These are phyloP conservation scores for Eudorcas thomsonii DNA, from an alignment of 2,113 vertebrate genomes.

Conservation along the genomic window DNA sequence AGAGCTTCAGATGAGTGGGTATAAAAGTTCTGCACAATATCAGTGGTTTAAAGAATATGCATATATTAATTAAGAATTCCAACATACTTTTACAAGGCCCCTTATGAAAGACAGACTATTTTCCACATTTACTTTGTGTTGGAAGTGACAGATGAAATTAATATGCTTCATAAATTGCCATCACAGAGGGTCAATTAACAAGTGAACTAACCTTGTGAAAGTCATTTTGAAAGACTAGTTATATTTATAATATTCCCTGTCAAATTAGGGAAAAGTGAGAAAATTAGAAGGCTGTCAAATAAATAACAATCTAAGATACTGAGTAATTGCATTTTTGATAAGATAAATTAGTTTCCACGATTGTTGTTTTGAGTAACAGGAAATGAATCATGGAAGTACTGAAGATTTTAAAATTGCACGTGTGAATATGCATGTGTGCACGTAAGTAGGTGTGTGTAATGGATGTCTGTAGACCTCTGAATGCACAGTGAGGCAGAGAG, in stretches of 20 bases:
- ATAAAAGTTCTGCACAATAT: conserved; percentile 43
- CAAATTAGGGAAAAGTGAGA: conserved; percentile 82
- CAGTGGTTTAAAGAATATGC: conserved; percentile 71
- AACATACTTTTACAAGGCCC: conserved; percentile 79
- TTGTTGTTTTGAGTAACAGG: conserved; percentile 68
- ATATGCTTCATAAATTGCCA: conserved; percentile 86
- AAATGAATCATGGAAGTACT: conserved; percentile 37
- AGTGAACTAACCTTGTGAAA: conserved; percentile 86
- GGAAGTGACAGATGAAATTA: conserved; percentile 84
- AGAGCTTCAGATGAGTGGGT: conserved; percentile 48
- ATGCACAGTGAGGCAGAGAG: not conserved
- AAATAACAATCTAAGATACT: conserved; percentile 76
- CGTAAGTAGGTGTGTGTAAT: not conserved
- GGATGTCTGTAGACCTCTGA: not conserved
- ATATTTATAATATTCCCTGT: conserved; percentile 81
- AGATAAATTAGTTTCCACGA: conserved; percentile 80
- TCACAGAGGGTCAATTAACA: conserved; percentile 87
- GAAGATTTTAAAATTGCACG: not conserved
- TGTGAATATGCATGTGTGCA: too few relatives aligned
- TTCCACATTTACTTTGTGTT: conserved; percentile 82
- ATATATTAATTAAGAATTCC: conserved; percentile 82
- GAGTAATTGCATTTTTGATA: conserved; percentile 82
- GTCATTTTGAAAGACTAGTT: conserved; percentile 85
- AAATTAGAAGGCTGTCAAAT: conserved; percentile 85
- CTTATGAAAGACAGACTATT: conserved; percentile 81